A percentile compares a stretch with the other conserved stretches of the same genome.
Conservation (phyloP, 2,797 vertebrate species). For the Lophotriccus pileatus region DNA sequence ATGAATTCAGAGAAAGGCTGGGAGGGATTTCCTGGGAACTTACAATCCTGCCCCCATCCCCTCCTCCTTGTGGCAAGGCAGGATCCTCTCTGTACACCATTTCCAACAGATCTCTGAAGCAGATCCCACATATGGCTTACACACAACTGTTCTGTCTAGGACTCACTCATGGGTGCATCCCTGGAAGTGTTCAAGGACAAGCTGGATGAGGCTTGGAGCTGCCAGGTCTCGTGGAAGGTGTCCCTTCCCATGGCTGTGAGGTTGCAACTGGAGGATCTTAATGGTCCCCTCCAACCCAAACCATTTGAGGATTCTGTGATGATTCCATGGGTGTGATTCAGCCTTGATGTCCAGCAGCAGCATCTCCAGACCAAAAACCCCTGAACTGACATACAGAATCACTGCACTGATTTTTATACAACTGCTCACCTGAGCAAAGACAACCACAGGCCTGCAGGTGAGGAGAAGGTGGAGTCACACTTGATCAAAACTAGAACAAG, state of each 20-base stretch:
- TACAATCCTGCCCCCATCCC: not conserved
- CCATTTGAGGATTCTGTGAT: not conserved
- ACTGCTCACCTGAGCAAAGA: not conserved
- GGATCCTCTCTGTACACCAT: not conserved
- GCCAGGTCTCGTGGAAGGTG: not conserved
- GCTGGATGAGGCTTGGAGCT: not conserved
- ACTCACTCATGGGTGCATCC: no score
- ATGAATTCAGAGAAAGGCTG: not conserved
- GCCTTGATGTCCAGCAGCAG: not conserved
- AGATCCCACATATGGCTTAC: not conserved
- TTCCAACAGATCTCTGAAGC: not conserved
- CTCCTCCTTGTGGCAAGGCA: not conserved
- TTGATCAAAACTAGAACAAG: not conserved
- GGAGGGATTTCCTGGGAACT: conserved; percentile 33
- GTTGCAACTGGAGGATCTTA: not conserved
- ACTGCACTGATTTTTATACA: not conserved
- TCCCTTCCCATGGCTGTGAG: not conserved
- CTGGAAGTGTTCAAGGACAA: not conserved
- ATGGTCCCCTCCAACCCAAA: not conserved
- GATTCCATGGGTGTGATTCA: not conserved
- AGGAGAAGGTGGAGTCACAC: not conserved
- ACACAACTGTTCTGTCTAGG: not conserved
- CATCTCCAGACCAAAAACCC: not conserved
- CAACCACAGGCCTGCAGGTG: not conserved
- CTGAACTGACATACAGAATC: fast-evolving